Percentiles rank a stretch among this genome's conserved stretches.
phyloP scores from a whole-genome alignment of 2,797 vertebrate species.

The Balearica regulorum region DNA sequence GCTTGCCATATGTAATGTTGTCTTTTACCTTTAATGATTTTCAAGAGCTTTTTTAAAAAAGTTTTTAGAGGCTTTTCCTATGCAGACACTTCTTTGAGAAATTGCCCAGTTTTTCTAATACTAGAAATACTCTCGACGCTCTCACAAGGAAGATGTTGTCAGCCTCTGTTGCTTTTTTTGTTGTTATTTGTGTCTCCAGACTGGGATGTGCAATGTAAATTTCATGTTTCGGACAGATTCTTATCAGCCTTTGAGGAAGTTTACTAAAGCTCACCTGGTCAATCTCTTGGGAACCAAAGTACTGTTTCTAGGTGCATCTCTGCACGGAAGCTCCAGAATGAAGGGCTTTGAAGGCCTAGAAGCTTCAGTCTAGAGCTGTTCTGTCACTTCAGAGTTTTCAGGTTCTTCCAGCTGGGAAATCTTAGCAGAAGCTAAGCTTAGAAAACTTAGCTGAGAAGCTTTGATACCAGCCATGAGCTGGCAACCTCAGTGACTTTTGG shows the following conservation, averaged over 20 bases:
- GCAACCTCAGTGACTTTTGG: not conserved
- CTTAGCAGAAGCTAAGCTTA: not conserved
- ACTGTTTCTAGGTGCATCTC: not conserved
- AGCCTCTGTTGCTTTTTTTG: not conserved
- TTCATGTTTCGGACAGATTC: not conserved
- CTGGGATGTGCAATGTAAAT: not conserved
- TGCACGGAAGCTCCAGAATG: not conserved
- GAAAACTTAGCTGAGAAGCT: not conserved
- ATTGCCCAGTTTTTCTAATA: rapidly evolving
- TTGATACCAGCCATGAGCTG: not conserved
- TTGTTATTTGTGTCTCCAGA: not conserved
- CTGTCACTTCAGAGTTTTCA: not conserved
- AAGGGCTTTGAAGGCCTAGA: not conserved
- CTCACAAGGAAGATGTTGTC: not conserved
- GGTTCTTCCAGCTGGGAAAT: not conserved
- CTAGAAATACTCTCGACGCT: rapidly evolving
- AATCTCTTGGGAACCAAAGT: not conserved
- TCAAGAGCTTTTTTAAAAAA: not conserved
- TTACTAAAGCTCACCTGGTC: not conserved
- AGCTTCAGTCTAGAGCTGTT: not conserved
- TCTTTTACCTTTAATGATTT: not conserved
- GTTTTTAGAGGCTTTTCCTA: not conserved
- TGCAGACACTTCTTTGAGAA: not conserved
- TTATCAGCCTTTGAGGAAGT: not conserved
- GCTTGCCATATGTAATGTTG: not conserved